Evolutionary conservation across 1,140 invertebrate species (phyloP), one percentile per base, ranked within the genome.

Genomic region (Contarinia nasturtii): DNA sequence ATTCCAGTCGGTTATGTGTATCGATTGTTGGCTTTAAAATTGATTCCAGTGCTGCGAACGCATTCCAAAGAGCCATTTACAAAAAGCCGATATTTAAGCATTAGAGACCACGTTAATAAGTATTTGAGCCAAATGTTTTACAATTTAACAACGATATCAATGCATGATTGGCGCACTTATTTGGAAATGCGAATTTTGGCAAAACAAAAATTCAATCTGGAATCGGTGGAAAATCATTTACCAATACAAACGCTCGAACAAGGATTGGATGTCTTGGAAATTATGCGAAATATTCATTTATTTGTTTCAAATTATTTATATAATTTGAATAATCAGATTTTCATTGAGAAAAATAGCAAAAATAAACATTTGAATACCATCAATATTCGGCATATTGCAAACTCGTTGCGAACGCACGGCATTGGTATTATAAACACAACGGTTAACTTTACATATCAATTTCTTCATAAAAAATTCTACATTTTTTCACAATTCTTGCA

Each of bases 151-250:
- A 93, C 93, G 1, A 90, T 98, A 27, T 91, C 94, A 15, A 67
- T 96, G 15, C 92, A 97, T 56, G 91, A 98, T 66, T 98, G 93
- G 90, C 86, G 87, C 64, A 94, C 90, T 0, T 98, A 97, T 61
- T 81, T 85, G 33, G 88, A 92, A 65, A 98, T 99, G 94, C 75
- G 91, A 51, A 80, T 84, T 57, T 74, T 98, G 58, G 94, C 92
- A 1, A 71, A 77, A 54, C 79, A 86, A 44, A 90, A 93, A 60
- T 84, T 90, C 56, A 75, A 77, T 33, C 60, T 98, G 27, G 67
- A 75, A 17, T 81, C 88, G 1, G 74, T 90, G 2, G 84, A 94
- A 57, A 86, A 93, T 59, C 81, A 93, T 65, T 69, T 99, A 36
- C 95, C 95, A 8, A 93, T 88, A 55, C 91, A 98, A 66, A 94